phyloP scores from a whole-genome alignment of 1,140 invertebrate genomes.

The Drosophila jambulina region DNA sequence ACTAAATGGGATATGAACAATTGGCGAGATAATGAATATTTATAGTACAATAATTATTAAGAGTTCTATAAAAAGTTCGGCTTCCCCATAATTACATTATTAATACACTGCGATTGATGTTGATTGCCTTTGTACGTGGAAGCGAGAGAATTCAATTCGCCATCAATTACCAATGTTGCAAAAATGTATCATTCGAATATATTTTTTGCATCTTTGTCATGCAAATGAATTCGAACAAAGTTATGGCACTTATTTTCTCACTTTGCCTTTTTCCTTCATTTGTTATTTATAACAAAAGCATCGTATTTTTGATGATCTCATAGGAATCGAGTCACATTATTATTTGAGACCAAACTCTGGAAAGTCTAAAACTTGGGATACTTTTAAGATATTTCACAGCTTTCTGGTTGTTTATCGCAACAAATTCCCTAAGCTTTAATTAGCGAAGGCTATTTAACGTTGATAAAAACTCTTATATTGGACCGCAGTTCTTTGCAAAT shows the following conservation, averaged over 20 bases:
- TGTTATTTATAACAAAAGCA: conserved; percentile 40
- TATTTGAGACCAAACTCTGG: conserved; percentile 11
- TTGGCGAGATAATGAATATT: conserved; percentile 40
- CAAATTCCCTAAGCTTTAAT: conserved; percentile 2
- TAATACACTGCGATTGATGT: neutral
- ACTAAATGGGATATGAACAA: conserved; percentile 27
- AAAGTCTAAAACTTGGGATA: conserved; percentile 8
- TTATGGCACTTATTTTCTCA: conserved; percentile 17
- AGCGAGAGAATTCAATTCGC: conserved; percentile 11
- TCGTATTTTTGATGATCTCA: conserved; percentile 58
- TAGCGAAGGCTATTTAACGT: neutral
- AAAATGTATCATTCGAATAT: conserved; percentile 1
- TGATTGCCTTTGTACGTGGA: neutral
- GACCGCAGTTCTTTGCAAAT: neutral
- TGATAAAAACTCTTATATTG: too few relatives aligned
- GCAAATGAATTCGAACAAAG: conserved; percentile 10
- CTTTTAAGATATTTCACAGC: conserved; percentile 18
- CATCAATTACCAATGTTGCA: conserved; percentile 18
- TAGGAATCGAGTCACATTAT: conserved; percentile 23
- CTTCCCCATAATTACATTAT: conserved; percentile 32
- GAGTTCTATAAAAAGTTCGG: conserved; percentile 11
- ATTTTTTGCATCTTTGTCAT: conserved; percentile 5
- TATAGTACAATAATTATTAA: conserved; percentile 21
- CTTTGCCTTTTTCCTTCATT: conserved; percentile 19
- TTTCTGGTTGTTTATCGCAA: neutral